Evolutionary conservation across 2,888 invertebrate species (phyloP), one percentile per base, ranked within the genome.

Genomic region (Xestoiulus laeticollis): DNA sequence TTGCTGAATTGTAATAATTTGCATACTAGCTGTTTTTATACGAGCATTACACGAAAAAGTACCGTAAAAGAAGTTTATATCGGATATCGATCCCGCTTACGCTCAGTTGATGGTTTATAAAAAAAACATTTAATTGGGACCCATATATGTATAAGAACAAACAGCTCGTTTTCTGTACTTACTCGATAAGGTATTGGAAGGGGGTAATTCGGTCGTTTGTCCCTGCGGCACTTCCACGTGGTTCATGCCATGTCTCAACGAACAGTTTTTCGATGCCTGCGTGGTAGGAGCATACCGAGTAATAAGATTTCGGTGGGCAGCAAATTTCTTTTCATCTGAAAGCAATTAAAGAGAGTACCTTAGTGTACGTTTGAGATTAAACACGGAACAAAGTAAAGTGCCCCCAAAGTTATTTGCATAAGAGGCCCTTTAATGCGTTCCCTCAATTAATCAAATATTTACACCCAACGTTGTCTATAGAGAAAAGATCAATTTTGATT

Each of bases 311-410:
- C 87, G 87, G 33, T 87, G 59, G 82, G 87, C 82, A 14, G 78
- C 38, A 68, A 82, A 82, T 82, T 87, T 87, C 87, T 87, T 87
- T 22, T 87, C 87, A 44, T 87, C 87, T 87, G 82, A 87, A 53
- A 87, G 30, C 38, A 84, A 32, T 84, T 38, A 84, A n/a, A 26
- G 84, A 30, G 16, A 84, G 32, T 38, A 22, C 22, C 84, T 26
- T n/a, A 30, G 33, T 22, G 84, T 10, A 32, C 6, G 6, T 84
- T n/a, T 4, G 84, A 84, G 84, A 32, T 33, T 33, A n/a, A 33
- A 84, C 84, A 84, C 85, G 38, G 43, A 85, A 85, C 22, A n/a
- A 85, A 30, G 82, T 85, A 14, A 19, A 3, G 12, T 48, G 48
- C 19, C 48, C 8, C 59, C n/a, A 59, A n/a, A 59, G 1, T n/a